phyloP scores from a whole-genome alignment of 2,113 vertebrate genomes.

The Stigmatopora argus region DNA sequence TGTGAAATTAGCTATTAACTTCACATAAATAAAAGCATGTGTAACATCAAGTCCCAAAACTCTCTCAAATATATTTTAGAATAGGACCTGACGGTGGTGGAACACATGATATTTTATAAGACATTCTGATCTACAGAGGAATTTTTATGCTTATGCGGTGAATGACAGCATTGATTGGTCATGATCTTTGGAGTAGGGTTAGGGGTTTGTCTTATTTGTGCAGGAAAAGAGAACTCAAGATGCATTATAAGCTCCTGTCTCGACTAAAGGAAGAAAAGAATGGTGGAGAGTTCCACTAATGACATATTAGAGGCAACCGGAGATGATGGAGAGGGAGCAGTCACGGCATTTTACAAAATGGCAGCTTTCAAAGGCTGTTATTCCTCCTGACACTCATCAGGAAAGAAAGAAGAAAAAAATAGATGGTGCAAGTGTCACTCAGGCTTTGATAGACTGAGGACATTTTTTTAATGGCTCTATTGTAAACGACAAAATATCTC shows the following conservation, averaged over 20 bases:
- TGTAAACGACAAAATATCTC: neutral
- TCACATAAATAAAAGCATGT: no score
- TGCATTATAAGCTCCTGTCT: constrained; percentile 46
- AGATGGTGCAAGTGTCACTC: constrained; percentile 37
- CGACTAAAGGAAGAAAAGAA: constrained; percentile 38
- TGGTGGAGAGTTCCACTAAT: constrained; percentile 43
- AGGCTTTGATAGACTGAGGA: constrained; percentile 9
- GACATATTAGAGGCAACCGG: constrained; percentile 51
- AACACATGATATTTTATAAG: no score
- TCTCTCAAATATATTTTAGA: no score
- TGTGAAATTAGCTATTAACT: no score
- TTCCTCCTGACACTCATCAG: constrained; percentile 43
- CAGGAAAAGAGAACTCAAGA: constrained; percentile 3
- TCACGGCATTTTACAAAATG: constrained; percentile 47
- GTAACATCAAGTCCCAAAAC: no score
- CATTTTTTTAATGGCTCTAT: neutral
- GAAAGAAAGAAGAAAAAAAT: constrained; percentile 21
- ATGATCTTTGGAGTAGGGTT: no score
- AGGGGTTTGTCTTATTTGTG: constrained; percentile 18
- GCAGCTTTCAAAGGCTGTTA: constrained; percentile 47
- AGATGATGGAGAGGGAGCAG: constrained; percentile 28
- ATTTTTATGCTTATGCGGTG: no score
- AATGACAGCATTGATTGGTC: no score
- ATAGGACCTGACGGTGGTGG: no score
- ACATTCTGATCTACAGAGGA: no score